phyloP scores from a whole-genome alignment of 2,888 invertebrate species.

The Desoria tigrina region DNA sequence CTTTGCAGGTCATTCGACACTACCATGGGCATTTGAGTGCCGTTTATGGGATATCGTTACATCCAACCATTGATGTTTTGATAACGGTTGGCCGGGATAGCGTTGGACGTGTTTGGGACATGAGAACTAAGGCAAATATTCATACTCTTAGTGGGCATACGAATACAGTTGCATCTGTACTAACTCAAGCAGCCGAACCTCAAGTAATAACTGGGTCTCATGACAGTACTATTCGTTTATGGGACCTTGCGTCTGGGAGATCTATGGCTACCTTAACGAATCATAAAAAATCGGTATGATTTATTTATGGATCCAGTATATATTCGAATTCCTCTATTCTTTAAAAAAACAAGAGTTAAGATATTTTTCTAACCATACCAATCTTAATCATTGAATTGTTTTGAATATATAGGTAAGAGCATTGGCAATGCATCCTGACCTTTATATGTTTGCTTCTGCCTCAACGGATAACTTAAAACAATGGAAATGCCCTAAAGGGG shows the following conservation, averaged over 20 bases:
- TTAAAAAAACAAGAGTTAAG: not conserved
- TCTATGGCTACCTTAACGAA: slow-evolving; percentile 93
- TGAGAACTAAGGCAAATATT: slow-evolving; percentile 97
- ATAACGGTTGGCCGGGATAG: slow-evolving; percentile 93
- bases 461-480: slow-evolving; percentile 99
- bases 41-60: slow-evolving; percentile 87
- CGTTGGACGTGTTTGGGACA: slow-evolving; percentile 97
- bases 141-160: slow-evolving; percentile 95
- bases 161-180: slow-evolving; percentile 93
- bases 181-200: slow-evolving; percentile 90
- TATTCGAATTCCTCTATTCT: not conserved
- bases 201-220: slow-evolving; percentile 92
- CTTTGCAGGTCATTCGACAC: slow-evolving; percentile 80
- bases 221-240: slow-evolving; percentile 93
- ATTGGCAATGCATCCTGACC: slow-evolving; percentile 62
- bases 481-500: slow-evolving; percentile 97
- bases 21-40: slow-evolving; percentile 99
- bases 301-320: slow-evolving; percentile 3
- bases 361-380: no score
- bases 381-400: no score
- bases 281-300: slow-evolving; percentile 79
- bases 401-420: slow-evolving; percentile 60
- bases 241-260: slow-evolving; percentile 96
- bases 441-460: slow-evolving; percentile 93
- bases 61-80: slow-evolving; percentile 92